Percentiles rank a stretch among this genome's conserved stretches.
Conservation (phyloP, 64 coral and sea anemone species). For the Hydrozoanthus tunicans region DNA sequence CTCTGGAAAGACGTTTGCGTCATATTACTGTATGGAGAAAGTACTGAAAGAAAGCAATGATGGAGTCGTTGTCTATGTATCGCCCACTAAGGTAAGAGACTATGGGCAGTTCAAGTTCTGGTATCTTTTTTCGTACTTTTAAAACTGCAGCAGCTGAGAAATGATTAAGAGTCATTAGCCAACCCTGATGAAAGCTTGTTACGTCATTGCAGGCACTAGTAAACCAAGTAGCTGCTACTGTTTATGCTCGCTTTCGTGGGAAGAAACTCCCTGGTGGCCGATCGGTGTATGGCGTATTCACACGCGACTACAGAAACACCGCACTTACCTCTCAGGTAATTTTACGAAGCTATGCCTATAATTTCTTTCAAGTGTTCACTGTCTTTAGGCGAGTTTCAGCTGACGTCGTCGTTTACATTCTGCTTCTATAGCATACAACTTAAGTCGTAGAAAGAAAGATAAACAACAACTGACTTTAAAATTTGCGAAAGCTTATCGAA, state of each 20-base stretch:
- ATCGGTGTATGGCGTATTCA: slow-evolving; percentile 82
- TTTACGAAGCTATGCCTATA: background rate
- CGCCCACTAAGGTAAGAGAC: slow-evolving; percentile 71
- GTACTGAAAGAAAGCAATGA: slow-evolving; percentile 64
- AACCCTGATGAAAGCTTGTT: background rate
- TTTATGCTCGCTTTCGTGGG: slow-evolving; percentile 53
- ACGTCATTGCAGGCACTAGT: slow-evolving; percentile 52
- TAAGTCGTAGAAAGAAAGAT: too few relatives aligned
- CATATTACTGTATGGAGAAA: slow-evolving; percentile 85
- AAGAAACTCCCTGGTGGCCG: slow-evolving; percentile 56
- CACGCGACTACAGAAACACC: slow-evolving; percentile 65
- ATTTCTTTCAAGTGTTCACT: too few relatives aligned
- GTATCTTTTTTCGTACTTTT: background rate
- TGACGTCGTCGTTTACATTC: too few relatives aligned
- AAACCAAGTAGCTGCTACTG: slow-evolving; percentile 79
- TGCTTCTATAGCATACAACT: too few relatives aligned
- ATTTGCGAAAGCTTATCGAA: too few relatives aligned
- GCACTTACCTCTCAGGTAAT: slow-evolving; percentile 70
- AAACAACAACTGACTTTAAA: too few relatives aligned
- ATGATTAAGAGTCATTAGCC: background rate
- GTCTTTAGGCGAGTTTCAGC: too few relatives aligned
- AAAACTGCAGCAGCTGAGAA: too few relatives aligned
- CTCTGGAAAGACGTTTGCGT: slow-evolving; percentile 81
- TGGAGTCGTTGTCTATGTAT: slow-evolving; percentile 82
- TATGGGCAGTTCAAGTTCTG: background rate